Base-by-base conservation (phyloP, 2,113 vertebrate species). In the Rhea pennata region DNA sequence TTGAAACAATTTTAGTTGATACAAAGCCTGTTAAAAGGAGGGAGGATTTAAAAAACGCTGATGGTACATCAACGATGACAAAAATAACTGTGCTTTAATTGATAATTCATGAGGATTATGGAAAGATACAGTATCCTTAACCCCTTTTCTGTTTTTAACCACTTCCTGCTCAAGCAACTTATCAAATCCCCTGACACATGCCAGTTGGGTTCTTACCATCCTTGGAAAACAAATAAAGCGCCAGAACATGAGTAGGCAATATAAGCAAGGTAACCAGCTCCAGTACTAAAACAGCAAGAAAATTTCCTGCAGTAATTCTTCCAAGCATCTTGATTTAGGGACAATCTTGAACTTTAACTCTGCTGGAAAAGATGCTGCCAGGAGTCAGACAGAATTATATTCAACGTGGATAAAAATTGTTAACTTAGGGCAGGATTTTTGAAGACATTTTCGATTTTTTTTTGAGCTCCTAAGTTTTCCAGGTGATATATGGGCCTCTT, bases 131-230 rank as follows among this genome's bases (percentile, higher is more conserved):
- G 22, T 54, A 14, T 16, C 64, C 64, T 62, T 7, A 44, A 5
- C 3, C 50, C 4, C 40, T 88, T 71, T 46, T 24, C 12, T 39
- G 73, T 73, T 50, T 54, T 53, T 23, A 81, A 44, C 24, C 23
- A 29, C 84, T 95, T 93, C 46, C 39, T 85, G 79, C 81, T 73
- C 33, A 85, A 56, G 40, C 62, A 96, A 73, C 70, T 36, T 76
- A 69, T 21, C 3, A 87, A 92, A 9, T 65, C 62, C 20, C 5
- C 11, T 20, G 8, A n/a, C 54, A 50, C 33, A 26, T 67, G 46
- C 31, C 92, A 62, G 23, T 3, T 78, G 21, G 8, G 10, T n/a
- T 51, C 90, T 86, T 82, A 65, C 8, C 46, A 16, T 31, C 64
- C 76, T 6, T 77, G 74, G 29, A 92, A 96, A 94, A 74, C 31